A percentile compares a stretch with the other conserved stretches of the same genome.
Conservation (phyloP, 2,888 invertebrate genomes). For the Temnothorax rugatulus region DNA sequence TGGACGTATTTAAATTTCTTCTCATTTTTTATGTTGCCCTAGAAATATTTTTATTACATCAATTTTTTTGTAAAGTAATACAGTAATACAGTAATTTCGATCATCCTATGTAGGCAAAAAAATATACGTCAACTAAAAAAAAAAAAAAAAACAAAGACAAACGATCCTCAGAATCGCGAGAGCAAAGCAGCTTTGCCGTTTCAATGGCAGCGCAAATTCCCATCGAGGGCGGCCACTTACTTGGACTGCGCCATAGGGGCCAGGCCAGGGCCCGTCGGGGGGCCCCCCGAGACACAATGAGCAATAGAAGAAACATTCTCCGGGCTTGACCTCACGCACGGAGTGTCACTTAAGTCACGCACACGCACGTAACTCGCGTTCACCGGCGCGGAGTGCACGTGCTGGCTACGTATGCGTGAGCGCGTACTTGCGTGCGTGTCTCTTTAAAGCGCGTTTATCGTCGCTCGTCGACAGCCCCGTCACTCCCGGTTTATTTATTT, state of each 20-base stretch:
- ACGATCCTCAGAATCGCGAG: not conserved
- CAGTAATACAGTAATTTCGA: not conserved
- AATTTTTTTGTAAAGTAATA: not conserved
- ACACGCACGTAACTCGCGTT: constrained; percentile 51
- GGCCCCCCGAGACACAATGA: constrained; percentile 68
- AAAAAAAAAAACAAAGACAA: not conserved
- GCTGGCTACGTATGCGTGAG: constrained; percentile 43
- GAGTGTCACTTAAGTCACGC: constrained; percentile 72
- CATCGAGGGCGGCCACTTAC: constrained; percentile 38
- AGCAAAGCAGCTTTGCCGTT: constrained; percentile 22
- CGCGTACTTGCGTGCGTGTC: constrained; percentile 46
- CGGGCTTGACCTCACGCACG: constrained; percentile 76
- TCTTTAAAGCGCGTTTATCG: constrained; percentile 57
- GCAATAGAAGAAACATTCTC: constrained; percentile 78
- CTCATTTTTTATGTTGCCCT: not conserved
- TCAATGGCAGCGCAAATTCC: constrained; percentile 34
- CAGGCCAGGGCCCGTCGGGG: not conserved
- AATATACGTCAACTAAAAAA: not conserved
- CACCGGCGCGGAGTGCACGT: constrained; percentile 54
- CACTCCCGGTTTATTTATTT: constrained; percentile 50
- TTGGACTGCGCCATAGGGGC: constrained; percentile 39
- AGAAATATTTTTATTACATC: not conserved
- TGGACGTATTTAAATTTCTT: not conserved
- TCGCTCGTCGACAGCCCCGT: constrained; percentile 30
- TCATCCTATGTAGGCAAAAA: not conserved